Evolutionary conservation across 2,113 vertebrate species (phyloP).

Genomic region (Sapayoa aenigma): DNA sequence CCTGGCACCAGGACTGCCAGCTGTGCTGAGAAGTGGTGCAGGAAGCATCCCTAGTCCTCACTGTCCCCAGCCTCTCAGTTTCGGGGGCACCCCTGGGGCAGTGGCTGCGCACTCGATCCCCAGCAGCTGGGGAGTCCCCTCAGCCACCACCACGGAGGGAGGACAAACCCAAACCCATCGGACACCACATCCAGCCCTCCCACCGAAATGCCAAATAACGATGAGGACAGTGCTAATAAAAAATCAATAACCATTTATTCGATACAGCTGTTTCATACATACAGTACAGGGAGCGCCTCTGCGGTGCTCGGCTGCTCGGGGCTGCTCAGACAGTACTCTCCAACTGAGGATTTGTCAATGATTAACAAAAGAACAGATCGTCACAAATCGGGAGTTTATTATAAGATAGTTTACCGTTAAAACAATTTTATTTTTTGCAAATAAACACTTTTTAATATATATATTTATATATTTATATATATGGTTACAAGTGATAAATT

Average conservation of each 20-base stretch:
- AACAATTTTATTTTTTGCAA: constrained; percentile 74
- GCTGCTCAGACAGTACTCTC: constrained; percentile 57
- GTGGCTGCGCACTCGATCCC: rapidly evolving
- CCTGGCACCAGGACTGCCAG: neutral
- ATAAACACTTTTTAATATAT: constrained; percentile 79
- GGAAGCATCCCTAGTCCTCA: neutral
- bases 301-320: constrained; percentile 20
- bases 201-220: neutral
- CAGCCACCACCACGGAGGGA: neutral
- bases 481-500: constrained; percentile 77
- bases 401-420: constrained; percentile 70
- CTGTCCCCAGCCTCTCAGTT: rapidly evolving
- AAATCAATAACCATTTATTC: constrained; percentile 80
- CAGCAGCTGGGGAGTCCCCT: rapidly evolving
- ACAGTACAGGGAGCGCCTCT: constrained; percentile 66
- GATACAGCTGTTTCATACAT: constrained; percentile 75
- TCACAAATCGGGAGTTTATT: constrained; percentile 69
- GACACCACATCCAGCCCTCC: neutral
- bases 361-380: constrained; percentile 69
- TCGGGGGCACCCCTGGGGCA: neutral
- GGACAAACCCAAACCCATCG: neutral
- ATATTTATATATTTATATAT: constrained; percentile 78
- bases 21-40: neutral
- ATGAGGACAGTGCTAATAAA: neutral
- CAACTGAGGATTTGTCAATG: constrained; percentile 44